phyloP scores from a whole-genome alignment of 1,140 invertebrate genomes.

The Thaumetopoea pityocampa region DNA sequence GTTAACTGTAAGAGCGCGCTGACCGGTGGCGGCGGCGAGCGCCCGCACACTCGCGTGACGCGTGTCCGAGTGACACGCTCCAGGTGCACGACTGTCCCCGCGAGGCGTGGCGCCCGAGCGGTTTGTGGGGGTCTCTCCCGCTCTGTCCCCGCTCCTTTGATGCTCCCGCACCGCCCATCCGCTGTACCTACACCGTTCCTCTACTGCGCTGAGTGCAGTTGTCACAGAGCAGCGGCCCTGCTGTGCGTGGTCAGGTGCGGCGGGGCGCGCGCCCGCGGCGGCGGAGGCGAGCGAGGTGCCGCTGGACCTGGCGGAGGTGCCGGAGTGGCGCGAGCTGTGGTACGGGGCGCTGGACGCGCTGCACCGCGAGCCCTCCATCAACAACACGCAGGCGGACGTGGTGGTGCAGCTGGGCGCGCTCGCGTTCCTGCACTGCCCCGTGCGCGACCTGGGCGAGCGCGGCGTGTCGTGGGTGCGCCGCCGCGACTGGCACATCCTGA shows the following conservation, averaged over 20 bases:
- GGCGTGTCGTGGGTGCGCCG: slow-evolving; percentile 90
- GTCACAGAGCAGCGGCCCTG: no score
- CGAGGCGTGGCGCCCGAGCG: slow-evolving; percentile 25
- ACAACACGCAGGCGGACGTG: slow-evolving; percentile 78
- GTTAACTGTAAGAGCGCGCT: no score
- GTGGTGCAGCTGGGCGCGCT: slow-evolving; percentile 88
- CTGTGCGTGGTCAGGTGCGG: no score
- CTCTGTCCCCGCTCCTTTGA: slow-evolving; percentile 5
- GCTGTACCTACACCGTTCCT: no score
- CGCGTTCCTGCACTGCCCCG: slow-evolving; percentile 87
- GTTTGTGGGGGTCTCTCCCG: slow-evolving; percentile 13
- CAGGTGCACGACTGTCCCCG: no score
- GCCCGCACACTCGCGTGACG: slow-evolving; percentile 16
- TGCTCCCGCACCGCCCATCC: no score
- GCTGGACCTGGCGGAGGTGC: slow-evolving; percentile 43
- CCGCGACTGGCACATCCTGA: slow-evolving; percentile 94
- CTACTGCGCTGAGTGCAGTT: no score
- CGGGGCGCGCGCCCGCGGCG: slow-evolving; percentile 18
- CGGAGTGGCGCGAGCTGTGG: slow-evolving; percentile 79
- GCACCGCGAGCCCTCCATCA: slow-evolving; percentile 77
- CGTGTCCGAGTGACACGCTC: no score
- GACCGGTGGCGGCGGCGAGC: slow-evolving; percentile 13
- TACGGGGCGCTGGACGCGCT: slow-evolving; percentile 79
- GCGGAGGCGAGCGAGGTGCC: slow-evolving; percentile 30
- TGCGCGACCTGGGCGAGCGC: slow-evolving; percentile 63